These are phyloP conservation scores for Nasalis larvatus DNA, from an alignment of 2,113 vertebrate genomes.

Conservation along the genomic window DNA sequence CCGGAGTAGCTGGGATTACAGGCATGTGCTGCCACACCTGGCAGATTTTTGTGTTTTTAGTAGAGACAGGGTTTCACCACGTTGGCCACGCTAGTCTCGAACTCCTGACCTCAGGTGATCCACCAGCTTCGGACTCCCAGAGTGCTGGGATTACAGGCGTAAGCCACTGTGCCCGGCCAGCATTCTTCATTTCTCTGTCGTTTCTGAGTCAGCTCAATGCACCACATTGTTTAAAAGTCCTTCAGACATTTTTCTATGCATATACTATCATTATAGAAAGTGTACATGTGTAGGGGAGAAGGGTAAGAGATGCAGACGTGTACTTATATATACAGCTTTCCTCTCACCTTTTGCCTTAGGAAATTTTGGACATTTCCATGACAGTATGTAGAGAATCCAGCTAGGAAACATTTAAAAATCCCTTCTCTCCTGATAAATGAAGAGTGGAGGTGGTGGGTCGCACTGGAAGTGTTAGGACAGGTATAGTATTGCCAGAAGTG, in stretches of 20 bases:
- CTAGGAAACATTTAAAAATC: not conserved
- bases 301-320: not conserved
- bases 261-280: not conserved
- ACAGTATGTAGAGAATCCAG: not conserved
- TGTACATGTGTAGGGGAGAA: not conserved
- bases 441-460: not conserved
- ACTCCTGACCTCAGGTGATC: too few relatives aligned
- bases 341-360: not conserved
- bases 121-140: too few relatives aligned
- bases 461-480: not conserved
- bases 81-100: too few relatives aligned
- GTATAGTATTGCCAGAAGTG: not conserved
- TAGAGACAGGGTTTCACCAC: too few relatives aligned
- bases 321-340: not conserved
- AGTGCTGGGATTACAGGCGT: too few relatives aligned
- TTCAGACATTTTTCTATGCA: not conserved
- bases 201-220: not conserved
- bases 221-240: not conserved
- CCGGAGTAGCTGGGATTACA: too few relatives aligned
- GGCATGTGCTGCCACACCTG: too few relatives aligned
- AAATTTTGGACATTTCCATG: not conserved
- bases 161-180: not conserved
- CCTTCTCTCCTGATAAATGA: not conserved
- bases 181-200: not conserved
- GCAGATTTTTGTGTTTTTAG: too few relatives aligned